Conservation (phyloP, 2,113 vertebrate species). For the Ardeotis arabs region DNA sequence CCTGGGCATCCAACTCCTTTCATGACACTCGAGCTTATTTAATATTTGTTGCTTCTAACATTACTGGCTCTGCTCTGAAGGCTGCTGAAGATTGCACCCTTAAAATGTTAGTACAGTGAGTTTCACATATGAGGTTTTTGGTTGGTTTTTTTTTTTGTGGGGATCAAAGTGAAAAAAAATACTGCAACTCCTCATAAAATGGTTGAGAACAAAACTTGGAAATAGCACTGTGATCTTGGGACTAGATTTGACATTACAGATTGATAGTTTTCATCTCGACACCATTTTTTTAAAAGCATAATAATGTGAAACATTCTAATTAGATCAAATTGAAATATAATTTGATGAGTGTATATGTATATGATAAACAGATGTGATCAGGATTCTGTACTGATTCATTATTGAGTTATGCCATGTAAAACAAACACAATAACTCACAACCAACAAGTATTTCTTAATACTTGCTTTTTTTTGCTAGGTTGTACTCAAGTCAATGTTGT, state of each 20-base stretch:
- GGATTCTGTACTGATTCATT: constrained; percentile 14
- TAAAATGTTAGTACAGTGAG: neutral
- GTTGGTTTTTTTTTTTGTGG: neutral
- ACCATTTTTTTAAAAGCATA: neutral
- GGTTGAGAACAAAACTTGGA: neutral
- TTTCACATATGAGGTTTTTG: neutral
- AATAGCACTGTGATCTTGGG: neutral
- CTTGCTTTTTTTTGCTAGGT: neutral
- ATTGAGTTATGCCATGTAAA: constrained; percentile 2
- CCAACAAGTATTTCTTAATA: neutral
- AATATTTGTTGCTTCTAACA: neutral
- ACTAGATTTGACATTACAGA: neutral
- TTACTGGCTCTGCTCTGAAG: neutral
- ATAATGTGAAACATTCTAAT: constrained; percentile 47
- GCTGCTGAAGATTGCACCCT: neutral
- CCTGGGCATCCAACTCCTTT: neutral
- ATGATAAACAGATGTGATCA: constrained; percentile 22
- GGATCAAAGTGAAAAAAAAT: neutral
- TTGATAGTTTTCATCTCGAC: neutral
- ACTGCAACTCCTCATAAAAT: neutral
- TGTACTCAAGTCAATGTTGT: neutral
- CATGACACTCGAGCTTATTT: neutral
- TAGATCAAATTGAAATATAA: constrained; percentile 36
- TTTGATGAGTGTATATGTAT: constrained; percentile 12
- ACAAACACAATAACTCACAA: neutral